Percentiles rank a stretch among this genome's conserved stretches.
Conservation (phyloP, 2,113 vertebrate genomes). For the Neogale vison region DNA sequence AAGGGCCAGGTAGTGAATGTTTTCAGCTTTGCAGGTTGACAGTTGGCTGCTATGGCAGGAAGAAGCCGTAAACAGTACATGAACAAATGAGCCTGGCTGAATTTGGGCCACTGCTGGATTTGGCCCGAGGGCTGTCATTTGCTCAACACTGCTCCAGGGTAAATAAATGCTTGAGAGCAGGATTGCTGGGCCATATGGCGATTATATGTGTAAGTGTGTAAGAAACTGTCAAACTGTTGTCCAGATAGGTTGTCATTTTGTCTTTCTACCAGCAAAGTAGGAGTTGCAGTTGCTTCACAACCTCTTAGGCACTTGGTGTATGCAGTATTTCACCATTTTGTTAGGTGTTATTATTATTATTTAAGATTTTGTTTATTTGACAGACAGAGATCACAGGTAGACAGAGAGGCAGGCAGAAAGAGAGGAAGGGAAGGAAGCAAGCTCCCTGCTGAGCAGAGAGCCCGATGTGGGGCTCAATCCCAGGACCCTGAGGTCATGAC, state of each 20-base stretch:
- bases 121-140: neutral
- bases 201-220: neutral
- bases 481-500: too few species aligned
- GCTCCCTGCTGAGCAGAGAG: too few species aligned
- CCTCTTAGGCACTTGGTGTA: neutral
- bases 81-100: neutral
- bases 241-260: neutral
- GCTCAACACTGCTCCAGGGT: neutral
- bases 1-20: neutral
- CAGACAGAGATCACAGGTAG: too few species aligned
- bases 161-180: neutral
- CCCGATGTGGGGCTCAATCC: too few species aligned
- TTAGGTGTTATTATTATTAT: neutral
- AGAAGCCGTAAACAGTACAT: neutral
- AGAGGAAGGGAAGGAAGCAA: too few species aligned
- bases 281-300: neutral
- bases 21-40: neutral
- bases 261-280: neutral
- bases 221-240: neutral
- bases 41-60: neutral
- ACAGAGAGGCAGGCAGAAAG: too few species aligned
- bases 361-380: too few species aligned
- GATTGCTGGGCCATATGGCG: neutral
- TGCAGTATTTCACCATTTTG: neutral
- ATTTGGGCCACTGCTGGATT: neutral